Percentiles rank a stretch among this genome's conserved stretches.
Conservation (phyloP, 1,140 invertebrate genomes). For the Scaptomyza montana region DNA sequence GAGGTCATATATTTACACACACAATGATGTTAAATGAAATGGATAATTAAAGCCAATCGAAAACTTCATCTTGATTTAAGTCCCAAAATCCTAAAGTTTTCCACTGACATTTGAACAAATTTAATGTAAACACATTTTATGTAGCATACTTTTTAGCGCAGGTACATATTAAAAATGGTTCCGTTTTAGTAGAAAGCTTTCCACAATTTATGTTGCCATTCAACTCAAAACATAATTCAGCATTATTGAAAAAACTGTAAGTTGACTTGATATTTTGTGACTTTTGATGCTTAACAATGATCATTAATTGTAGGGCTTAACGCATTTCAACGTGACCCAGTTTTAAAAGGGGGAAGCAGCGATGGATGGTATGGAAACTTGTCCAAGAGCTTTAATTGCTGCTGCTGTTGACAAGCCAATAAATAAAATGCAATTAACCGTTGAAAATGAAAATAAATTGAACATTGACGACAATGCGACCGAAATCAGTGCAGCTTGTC, state of each 20-base stretch:
- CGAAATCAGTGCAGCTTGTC: constrained; percentile 31
- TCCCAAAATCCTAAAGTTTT: neutral
- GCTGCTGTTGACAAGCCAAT: constrained; percentile 77
- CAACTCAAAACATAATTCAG: too few species aligned
- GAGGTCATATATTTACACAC: constrained; percentile 3
- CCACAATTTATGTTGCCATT: too few species aligned
- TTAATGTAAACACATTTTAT: neutral
- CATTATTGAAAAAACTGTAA: too few species aligned
- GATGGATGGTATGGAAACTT: neutral
- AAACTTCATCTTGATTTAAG: constrained; percentile 2
- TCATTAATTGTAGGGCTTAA: constrained; percentile 2
- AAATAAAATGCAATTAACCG: constrained; percentile 80
- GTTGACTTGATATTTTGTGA: too few species aligned
- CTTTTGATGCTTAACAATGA: neutral
- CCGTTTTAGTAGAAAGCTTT: too few species aligned
- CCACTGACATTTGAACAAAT: neutral
- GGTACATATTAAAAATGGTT: too few species aligned
- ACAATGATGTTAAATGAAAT: constrained; percentile 54
- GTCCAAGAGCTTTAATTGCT: constrained; percentile 55
- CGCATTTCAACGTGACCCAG: constrained; percentile 54
- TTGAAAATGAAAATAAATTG: constrained; percentile 78
- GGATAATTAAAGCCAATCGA: constrained; percentile 55
- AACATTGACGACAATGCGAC: constrained; percentile 61
- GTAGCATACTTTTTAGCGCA: constrained; percentile 22
- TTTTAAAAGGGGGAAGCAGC: constrained; percentile 9